Evolutionary conservation across 2,113 vertebrate genomes (phyloP), one percentile per base, ranked within the genome.

Genomic region (Myrmecobius fasciatus): DNA sequence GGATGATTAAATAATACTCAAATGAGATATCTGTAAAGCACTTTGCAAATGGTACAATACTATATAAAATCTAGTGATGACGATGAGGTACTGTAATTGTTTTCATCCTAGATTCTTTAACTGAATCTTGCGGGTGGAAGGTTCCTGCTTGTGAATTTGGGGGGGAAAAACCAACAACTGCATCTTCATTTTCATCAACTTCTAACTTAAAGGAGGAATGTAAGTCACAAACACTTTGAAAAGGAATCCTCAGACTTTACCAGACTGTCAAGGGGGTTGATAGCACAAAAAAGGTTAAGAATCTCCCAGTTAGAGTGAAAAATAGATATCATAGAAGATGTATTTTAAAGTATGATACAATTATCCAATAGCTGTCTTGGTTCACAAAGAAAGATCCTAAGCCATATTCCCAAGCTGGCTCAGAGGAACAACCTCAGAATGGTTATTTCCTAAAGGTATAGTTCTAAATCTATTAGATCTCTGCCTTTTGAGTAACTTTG

Each of bases 1-100:
- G 46, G 91, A 95, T 75, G 53, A 93, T 8, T 25, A 92, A 95
- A 47, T 89, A 88, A 92, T 36, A 11, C 60, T 67, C 60, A 36
- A 36, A 67, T 67, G 36, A 43, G 7, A 24, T 43, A 36, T n/a
- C 67, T 43, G 36, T 75, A 43, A 83, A 83, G 67, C 67, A 43
- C 60, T 43, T 83, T 83, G 67, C 67, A 83, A 83, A 83, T 8
- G 17, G n/a, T 43, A n/a, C 22, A 83, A 6, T n/a, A 6, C n/a
- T 43, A 43, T 43, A 83, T 14, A 22, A 83, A 43, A 20, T 6
- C 7, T 43, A 43, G 17, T 3, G 4, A n/a, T 67, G 56, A 14
- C 17, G 14, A 36, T 14, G 17, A 36, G 56, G 26, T 31, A 60
- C 60, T 67, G 36, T 3, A n/a, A 4, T n/a, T 17, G 4, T 43